These are phyloP conservation scores for Drosophila leonis DNA, from an alignment of 2,888 invertebrate genomes.

Conservation along the genomic window DNA sequence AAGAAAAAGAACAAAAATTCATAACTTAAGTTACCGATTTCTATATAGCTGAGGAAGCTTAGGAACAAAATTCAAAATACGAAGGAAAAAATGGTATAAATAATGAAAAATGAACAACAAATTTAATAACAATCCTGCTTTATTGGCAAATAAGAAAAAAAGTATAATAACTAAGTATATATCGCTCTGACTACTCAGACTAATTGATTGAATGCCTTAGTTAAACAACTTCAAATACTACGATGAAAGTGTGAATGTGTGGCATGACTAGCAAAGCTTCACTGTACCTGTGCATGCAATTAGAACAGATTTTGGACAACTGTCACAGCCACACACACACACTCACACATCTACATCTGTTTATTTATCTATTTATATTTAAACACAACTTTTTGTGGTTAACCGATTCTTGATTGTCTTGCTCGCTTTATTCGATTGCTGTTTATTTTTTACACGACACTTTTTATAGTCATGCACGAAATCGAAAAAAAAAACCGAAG, in stretches of 20 bases:
- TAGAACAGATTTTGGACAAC: conserved; percentile 70
- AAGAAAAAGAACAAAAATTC: too few species aligned
- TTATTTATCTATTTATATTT: conserved; percentile 24
- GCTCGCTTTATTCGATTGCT: conserved; percentile 16
- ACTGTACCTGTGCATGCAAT: conserved; percentile 40
- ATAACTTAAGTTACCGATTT: too few species aligned
- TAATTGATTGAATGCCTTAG: neutral
- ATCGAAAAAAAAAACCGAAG: conserved; percentile 1
- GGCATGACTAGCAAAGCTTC: neutral
- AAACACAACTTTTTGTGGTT: conserved; percentile 39
- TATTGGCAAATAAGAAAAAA: too few species aligned
- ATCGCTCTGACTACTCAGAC: neutral
- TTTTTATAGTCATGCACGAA: conserved; percentile 38
- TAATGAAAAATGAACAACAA: too few species aligned
- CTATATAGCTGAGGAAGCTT: too few species aligned
- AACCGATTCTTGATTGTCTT: conserved; percentile 39
- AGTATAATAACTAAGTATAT: too few species aligned
- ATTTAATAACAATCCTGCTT: too few species aligned
- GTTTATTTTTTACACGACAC: conserved; percentile 28
- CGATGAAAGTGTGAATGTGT: neutral
- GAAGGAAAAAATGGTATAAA: too few species aligned
- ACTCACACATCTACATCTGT: conserved; percentile 2
- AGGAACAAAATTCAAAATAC: too few species aligned
- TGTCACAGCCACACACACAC: conserved; percentile 47
- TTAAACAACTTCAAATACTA: neutral